Conservation (phyloP, 1,140 invertebrate species). For the Philopotamus ludificatus region DNA sequence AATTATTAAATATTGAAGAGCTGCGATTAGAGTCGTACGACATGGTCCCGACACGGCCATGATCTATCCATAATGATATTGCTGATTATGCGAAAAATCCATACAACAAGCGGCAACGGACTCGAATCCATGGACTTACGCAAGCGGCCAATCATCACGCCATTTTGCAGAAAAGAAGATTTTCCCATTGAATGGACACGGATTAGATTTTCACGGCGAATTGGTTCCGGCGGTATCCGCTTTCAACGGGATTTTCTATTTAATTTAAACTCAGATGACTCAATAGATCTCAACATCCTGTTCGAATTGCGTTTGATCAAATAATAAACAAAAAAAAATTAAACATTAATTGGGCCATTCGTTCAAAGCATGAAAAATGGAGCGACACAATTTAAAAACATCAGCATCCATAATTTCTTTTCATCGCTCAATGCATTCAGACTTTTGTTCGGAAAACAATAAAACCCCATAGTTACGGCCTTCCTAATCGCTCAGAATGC, state of each 20-base stretch:
- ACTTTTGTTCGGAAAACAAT: no score
- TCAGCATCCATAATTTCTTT: neutral
- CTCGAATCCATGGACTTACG: neutral
- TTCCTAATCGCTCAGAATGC: no score
- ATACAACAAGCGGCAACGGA: neutral
- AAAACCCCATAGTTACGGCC: no score
- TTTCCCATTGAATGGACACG: neutral
- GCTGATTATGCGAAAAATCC: slow-evolving; percentile 20
- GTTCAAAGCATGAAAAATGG: no score
- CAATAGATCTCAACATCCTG: neutral
- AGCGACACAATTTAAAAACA: neutral
- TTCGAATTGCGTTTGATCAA: neutral
- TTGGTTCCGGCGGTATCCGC: neutral
- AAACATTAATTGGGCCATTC: no score
- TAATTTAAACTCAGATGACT: neutral
- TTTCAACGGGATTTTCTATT: neutral
- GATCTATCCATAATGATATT: slow-evolving; percentile 29
- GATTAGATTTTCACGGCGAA: neutral
- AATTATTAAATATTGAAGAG: no score
- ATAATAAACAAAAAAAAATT: neutral
- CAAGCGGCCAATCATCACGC: neutral
- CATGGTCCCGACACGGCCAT: slow-evolving; percentile 26
- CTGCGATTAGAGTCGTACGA: neutral
- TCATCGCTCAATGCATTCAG: no score
- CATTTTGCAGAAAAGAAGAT: neutral